Evolutionary conservation across 2,888 invertebrate species (phyloP).

Genomic region (Salpingus planirostris): DNA sequence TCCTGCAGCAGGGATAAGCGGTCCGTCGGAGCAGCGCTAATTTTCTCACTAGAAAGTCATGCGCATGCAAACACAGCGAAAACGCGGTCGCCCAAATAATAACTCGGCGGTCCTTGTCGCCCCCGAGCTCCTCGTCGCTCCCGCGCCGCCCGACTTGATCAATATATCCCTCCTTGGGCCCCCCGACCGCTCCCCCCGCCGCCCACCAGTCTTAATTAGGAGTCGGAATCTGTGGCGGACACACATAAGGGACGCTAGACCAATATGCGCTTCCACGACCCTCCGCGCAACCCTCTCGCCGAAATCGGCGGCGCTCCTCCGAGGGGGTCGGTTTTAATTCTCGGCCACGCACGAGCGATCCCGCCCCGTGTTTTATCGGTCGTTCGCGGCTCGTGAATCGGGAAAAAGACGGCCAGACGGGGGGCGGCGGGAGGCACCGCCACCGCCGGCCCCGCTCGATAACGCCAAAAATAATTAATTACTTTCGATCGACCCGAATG

Average conservation of each 20-base stretch:
- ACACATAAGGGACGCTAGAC: constrained; percentile 49
- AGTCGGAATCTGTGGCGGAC: constrained; percentile 78
- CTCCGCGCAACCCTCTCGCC: neutral
- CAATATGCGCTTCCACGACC: constrained; percentile 34
- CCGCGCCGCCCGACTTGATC: constrained; percentile 40
- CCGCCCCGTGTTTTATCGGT: constrained; percentile 36
- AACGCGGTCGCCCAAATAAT: constrained; percentile 42
- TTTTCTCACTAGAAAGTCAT: constrained; percentile 35
- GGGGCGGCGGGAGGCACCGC: too few relatives aligned
- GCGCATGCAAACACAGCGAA: constrained; percentile 38
- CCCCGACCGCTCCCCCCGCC: too few relatives aligned
- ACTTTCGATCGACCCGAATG: constrained; percentile 56
- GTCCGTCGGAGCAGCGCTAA: constrained; percentile 27
- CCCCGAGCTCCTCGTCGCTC: constrained; percentile 26
- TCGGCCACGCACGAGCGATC: constrained; percentile 35
- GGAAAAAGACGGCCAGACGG: constrained; percentile 57
- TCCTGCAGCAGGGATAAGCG: constrained; percentile 2
- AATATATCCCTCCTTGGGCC: constrained; percentile 42
- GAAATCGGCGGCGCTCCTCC: neutral
- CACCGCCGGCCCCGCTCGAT: constrained; percentile 51
- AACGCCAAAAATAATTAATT: constrained; percentile 68
- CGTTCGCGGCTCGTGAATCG: constrained; percentile 58
- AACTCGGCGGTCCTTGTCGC: constrained; percentile 36
- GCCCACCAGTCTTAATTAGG: constrained; percentile 74
- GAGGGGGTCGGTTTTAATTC: too few relatives aligned